Percentiles rank a stretch among this genome's conserved stretches.
Evolutionary conservation across 2,797 vertebrate genomes (phyloP).

Genomic region (Carduelis carduelis): DNA sequence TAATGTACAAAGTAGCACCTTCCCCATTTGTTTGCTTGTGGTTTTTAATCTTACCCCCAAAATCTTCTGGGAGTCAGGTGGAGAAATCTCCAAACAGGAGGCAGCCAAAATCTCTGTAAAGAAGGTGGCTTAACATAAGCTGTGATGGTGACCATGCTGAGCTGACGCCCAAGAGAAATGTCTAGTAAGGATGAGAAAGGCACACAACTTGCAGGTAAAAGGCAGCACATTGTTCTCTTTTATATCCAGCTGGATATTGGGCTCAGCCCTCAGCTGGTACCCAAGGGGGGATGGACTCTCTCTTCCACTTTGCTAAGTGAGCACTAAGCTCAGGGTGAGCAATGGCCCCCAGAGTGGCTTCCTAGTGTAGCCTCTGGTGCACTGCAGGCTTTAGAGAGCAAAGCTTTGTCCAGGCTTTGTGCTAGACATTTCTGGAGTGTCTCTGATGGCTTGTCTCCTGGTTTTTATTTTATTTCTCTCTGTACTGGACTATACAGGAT

Average conservation of each 20-base stretch:
- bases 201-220: background rate
- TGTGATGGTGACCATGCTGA: background rate
- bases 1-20: background rate
- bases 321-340: background rate
- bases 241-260: background rate
- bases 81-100: background rate
- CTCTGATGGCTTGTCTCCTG: background rate
- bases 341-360: background rate
- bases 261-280: background rate
- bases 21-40: fast-evolving
- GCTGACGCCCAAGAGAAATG: background rate
- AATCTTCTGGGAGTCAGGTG: background rate
- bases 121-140: background rate
- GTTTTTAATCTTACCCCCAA: background rate
- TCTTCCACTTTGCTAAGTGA: background rate
- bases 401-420: background rate
- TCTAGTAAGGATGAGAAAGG: background rate
- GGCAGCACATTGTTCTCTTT: background rate
- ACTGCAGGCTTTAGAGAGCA: background rate
- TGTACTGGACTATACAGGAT: background rate
- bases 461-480: background rate
- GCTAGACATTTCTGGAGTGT: background rate
- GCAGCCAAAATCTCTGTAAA: background rate
- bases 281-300: background rate
- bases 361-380: background rate